phyloP scores from a whole-genome alignment of 2,113 vertebrate species.

The Dendropsophus ebraccatus region DNA sequence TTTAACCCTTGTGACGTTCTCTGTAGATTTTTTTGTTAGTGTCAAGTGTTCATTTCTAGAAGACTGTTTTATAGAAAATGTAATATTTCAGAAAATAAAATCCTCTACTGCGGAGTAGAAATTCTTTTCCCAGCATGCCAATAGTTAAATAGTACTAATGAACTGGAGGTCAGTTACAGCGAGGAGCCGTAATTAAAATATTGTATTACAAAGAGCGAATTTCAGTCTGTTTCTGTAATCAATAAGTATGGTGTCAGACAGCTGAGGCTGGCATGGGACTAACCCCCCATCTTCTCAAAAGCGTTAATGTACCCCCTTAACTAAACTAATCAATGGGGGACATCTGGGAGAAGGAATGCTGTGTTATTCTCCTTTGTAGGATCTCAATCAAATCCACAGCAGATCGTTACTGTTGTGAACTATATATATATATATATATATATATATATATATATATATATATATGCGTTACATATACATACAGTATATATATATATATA shows the following conservation, averaged over 20 bases:
- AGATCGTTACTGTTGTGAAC: no score
- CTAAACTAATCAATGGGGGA: slow-evolving; percentile 69
- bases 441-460: no score
- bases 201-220: slow-evolving; percentile 67
- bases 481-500: not conserved
- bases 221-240: slow-evolving; percentile 72
- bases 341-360: slow-evolving; percentile 66
- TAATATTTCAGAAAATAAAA: not conserved
- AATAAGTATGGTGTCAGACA: slow-evolving; percentile 70
- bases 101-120: not conserved
- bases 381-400: no score
- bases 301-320: slow-evolving; percentile 62
- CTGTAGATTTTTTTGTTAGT: no score
- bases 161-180: slow-evolving; percentile 66
- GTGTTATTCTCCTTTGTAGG: not conserved
- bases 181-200: slow-evolving; percentile 71
- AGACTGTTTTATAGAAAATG: not conserved
- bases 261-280: slow-evolving; percentile 69
- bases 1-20: not conserved
- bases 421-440: no score
- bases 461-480: no score
- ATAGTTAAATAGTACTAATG: slow-evolving; percentile 63
- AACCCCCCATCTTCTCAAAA: slow-evolving; percentile 67
- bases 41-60: no score
- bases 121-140: not conserved